Conservation (phyloP, 2,888 invertebrate genomes). For the Pediacus dermestoides region DNA sequence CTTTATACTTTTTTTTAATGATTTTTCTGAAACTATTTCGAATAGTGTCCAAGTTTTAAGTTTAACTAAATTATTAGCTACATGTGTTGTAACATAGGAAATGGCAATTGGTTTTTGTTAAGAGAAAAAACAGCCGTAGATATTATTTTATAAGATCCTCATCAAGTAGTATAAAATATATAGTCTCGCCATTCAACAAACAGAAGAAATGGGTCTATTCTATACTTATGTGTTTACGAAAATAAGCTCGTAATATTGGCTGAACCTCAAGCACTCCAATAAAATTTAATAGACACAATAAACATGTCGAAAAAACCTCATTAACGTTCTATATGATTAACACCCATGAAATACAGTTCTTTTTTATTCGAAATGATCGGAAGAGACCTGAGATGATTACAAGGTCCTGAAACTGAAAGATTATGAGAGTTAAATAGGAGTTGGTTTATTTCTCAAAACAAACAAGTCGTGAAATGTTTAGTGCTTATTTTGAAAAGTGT, state of each 20-base stretch:
- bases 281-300: conserved; percentile 35
- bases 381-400: not conserved
- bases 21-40: too few species aligned
- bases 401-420: conserved; percentile 19
- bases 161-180: too few species aligned
- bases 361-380: conserved; percentile 8
- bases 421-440: conserved; percentile 36
- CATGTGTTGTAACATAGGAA: too few species aligned
- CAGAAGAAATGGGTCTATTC: conserved; percentile 1
- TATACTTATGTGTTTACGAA: not conserved
- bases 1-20: too few species aligned
- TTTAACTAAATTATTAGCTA: too few species aligned
- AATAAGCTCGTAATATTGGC: conserved; percentile 8
- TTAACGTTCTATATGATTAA: conserved; percentile 31
- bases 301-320: conserved; percentile 32
- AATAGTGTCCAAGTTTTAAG: too few species aligned
- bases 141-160: too few species aligned
- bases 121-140: too few species aligned
- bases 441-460: conserved; percentile 41
- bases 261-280: conserved; percentile 19
- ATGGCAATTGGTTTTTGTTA: too few species aligned
- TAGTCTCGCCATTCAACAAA: too few species aligned
- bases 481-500: conserved; percentile 50
- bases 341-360: conserved; percentile 21
- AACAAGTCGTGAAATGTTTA: conserved; percentile 45